Conservation (phyloP, 1,140 invertebrate genomes). For the Listronotus oregonensis region DNA sequence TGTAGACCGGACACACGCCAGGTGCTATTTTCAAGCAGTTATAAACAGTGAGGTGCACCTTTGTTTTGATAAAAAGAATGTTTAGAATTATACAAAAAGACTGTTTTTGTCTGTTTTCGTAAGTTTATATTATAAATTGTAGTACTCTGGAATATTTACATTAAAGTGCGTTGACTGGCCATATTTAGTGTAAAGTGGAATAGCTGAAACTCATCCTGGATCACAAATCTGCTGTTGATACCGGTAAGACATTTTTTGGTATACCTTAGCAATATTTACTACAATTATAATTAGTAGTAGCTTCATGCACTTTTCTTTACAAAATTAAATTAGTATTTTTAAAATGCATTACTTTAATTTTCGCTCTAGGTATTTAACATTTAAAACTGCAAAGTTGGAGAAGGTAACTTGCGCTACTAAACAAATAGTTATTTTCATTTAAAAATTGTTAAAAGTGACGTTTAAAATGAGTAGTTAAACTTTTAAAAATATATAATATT, state of each 20-base stretch:
- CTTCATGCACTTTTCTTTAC: no score
- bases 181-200: slow-evolving; percentile 8
- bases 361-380: no score
- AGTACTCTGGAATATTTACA: neutral
- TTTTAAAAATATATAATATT: no score
- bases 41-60: slow-evolving; percentile 27
- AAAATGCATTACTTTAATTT: no score
- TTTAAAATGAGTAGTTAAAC: no score
- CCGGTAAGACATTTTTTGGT: slow-evolving; percentile 17
- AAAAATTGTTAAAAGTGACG: no score
- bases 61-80: slow-evolving; percentile 26
- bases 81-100: slow-evolving; percentile 4
- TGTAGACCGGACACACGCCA: slow-evolving; percentile 27
- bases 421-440: no score
- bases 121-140: neutral
- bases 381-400: no score
- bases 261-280: neutral
- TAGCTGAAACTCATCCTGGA: slow-evolving; percentile 27
- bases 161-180: neutral
- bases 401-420: no score
- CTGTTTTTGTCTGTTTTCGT: slow-evolving; percentile 19
- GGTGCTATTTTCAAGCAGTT: slow-evolving; percentile 31
- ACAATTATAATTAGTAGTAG: neutral
- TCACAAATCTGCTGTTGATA: slow-evolving; percentile 22
- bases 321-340: no score